phyloP scores from a whole-genome alignment of 2,113 vertebrate species.

The Cyanocitta stelleri region DNA sequence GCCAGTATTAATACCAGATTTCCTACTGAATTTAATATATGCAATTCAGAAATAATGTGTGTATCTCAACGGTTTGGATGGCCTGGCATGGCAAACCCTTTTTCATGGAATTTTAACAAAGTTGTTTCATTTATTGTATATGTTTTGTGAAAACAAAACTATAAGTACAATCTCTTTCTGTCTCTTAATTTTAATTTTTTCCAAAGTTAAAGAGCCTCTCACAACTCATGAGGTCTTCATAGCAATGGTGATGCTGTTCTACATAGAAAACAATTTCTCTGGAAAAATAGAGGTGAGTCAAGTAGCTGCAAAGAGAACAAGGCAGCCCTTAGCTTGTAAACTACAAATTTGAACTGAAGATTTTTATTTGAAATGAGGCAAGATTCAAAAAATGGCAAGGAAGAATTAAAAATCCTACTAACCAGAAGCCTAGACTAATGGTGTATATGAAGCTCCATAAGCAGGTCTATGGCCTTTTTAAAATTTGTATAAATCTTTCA shows the following conservation, averaged over 20 bases:
- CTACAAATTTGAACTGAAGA: neutral
- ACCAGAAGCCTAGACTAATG: neutral
- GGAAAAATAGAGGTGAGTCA: neutral
- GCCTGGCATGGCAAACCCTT: neutral
- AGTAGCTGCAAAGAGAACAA: neutral
- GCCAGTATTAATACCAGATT: neutral
- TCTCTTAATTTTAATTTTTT: neutral
- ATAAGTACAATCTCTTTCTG: neutral
- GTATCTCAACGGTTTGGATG: neutral
- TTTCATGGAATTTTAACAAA: neutral
- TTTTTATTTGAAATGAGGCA: neutral
- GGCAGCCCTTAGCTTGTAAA: neutral
- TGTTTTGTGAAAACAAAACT: neutral
- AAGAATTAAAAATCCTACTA: neutral
- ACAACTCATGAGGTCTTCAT: neutral
- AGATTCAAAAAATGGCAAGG: fast-evolving
- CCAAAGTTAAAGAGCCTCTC: neutral
- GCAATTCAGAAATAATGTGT: neutral
- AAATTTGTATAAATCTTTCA: neutral
- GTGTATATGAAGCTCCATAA: neutral
- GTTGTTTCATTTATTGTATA: neutral
- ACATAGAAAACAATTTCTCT: neutral
- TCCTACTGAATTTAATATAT: neutral
- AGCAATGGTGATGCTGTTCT: neutral
- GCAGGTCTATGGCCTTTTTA: neutral